Conservation (phyloP, 2,797 vertebrate genomes). For the Bradypodion ventrale region DNA sequence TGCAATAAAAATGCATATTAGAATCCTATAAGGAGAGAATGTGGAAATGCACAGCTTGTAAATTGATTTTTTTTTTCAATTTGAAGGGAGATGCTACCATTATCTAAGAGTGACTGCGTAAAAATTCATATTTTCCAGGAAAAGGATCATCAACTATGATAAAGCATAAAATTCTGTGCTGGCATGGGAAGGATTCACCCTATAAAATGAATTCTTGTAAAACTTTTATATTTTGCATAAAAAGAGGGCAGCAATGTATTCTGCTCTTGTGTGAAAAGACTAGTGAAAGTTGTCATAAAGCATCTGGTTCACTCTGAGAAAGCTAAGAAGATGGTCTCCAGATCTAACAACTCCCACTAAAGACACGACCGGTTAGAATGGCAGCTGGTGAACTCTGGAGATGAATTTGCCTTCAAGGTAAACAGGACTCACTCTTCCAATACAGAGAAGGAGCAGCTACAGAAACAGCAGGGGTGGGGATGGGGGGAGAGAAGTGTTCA, state of each 20-base stretch:
- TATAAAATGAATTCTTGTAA: constrained; percentile 43
- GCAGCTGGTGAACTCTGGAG: background rate
- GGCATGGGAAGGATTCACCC: constrained; percentile 33
- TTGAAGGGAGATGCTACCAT: too few species aligned
- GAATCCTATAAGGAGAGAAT: background rate
- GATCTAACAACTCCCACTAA: constrained; percentile 17
- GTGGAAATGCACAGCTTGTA: background rate
- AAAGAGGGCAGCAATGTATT: constrained; percentile 26
- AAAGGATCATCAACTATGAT: background rate
- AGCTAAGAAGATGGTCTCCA: background rate
- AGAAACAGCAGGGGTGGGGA: too few species aligned
- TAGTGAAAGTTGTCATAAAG: constrained; percentile 22
- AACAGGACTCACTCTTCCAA: background rate
- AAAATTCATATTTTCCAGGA: background rate
- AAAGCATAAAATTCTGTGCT: constrained; percentile 13
- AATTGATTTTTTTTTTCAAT: too few species aligned
- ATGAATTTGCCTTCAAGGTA: background rate
- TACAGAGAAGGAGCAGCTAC: background rate
- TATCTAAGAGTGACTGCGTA: constrained; percentile 29
- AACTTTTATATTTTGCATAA: constrained; percentile 23
- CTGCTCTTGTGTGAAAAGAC: constrained; percentile 20
- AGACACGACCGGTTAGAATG: background rate
- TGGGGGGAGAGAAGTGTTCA: background rate
- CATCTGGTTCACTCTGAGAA: constrained; percentile 12
- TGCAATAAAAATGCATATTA: constrained; percentile 29